Conservation (phyloP, 2,888 invertebrate genomes). For the Phorcus lineatus region DNA sequence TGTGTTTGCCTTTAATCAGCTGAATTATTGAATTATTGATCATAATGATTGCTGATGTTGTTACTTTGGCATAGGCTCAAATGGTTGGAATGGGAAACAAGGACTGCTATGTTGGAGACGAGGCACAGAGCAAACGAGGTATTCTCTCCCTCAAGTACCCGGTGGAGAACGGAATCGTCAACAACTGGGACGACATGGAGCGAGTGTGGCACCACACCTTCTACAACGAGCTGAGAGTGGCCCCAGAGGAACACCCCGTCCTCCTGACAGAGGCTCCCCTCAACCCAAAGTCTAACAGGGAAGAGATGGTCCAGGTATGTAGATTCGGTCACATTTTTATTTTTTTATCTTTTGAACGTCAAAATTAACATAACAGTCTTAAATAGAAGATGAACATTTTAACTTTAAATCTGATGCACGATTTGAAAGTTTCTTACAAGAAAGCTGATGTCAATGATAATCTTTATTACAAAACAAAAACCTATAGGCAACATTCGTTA, state of each 20-base stretch:
- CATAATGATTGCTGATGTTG: too few relatives aligned
- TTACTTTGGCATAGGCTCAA: constrained; percentile 69
- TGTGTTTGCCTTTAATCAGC: too few relatives aligned
- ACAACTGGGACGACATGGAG: constrained; percentile 42
- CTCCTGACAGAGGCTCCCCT: constrained; percentile 90
- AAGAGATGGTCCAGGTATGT: constrained; percentile 17
- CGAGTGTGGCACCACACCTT: constrained; percentile 36
- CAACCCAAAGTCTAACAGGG: constrained; percentile 88
- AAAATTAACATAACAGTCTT: neutral
- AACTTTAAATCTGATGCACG: too few relatives aligned
- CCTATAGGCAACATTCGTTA: too few relatives aligned
- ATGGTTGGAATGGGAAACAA: constrained; percentile 97
- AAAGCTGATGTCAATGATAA: neutral
- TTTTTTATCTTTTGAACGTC: neutral
- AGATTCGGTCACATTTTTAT: neutral
- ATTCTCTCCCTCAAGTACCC: constrained; percentile 23
- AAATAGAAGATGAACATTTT: too few relatives aligned
- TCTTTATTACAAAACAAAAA: too few relatives aligned
- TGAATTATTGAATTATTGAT: too few relatives aligned
- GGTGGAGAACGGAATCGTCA: constrained; percentile 33
- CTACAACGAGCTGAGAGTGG: constrained; percentile 67
- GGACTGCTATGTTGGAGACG: constrained; percentile 68
- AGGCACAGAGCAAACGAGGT: constrained; percentile 51
- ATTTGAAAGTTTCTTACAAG: too few relatives aligned
- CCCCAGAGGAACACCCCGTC: constrained; percentile 87